Conservation (phyloP, 1,140 invertebrate genomes). For the Nylanderia fulva region DNA sequence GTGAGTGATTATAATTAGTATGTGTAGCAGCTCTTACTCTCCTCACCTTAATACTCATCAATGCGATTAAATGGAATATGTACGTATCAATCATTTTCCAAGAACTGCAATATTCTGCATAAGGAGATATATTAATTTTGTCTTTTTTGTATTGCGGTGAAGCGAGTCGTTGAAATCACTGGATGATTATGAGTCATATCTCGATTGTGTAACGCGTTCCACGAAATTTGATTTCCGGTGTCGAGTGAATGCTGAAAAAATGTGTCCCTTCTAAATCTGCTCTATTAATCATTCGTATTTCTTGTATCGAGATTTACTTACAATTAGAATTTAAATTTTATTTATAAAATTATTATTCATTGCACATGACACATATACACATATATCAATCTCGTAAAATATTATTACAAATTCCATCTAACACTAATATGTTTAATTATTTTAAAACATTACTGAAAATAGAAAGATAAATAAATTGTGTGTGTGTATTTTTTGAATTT, state of each 20-base stretch:
- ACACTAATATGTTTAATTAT: not conserved
- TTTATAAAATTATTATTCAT: not conserved
- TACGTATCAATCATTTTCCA: not conserved
- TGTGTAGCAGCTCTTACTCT: not conserved
- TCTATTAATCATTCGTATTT: not conserved
- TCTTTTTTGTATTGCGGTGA: not conserved
- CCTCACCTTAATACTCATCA: not conserved
- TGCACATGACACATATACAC: no score
- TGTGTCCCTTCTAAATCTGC: not conserved
- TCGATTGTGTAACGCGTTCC: slow-evolving; percentile 4
- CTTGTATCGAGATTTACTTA: not conserved
- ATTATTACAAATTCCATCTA: not conserved
- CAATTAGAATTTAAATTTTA: no score
- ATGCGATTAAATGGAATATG: not conserved
- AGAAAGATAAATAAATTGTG: not conserved
- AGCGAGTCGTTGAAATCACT: slow-evolving; percentile 22
- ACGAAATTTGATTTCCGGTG: slow-evolving; percentile 16
- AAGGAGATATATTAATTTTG: slow-evolving; percentile 17
- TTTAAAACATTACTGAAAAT: not conserved
- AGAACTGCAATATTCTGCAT: not conserved
- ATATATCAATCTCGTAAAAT: not conserved
- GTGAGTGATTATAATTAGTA: slow-evolving; percentile 64
- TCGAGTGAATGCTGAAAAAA: not conserved
- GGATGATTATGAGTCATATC: slow-evolving; percentile 21
- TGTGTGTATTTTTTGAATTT: not conserved